Evolutionary conservation across 2,888 invertebrate genomes (phyloP), one percentile per base, ranked within the genome.

Genomic region (Epsilonema sp.): DNA sequence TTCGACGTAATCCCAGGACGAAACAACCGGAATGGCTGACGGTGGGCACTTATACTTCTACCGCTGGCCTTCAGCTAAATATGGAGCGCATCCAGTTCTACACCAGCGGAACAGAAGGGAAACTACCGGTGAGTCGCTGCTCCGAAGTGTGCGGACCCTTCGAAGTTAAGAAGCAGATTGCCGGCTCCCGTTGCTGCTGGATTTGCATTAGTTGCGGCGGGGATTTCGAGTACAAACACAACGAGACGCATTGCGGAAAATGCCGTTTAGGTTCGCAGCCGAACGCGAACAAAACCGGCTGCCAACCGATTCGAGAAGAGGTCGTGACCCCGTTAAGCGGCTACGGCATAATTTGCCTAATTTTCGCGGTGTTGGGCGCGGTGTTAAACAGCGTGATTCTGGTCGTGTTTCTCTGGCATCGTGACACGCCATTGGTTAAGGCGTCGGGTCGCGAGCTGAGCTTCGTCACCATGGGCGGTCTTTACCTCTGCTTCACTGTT

Each of bases 151-250:
- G 90, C 65, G 78, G 78, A 58, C 72, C 76, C 48, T 86, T 85
- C 1, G 85, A 89, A 68, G 86, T 85, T 50, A 85, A 83, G 71
- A 81, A 82, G 66, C 84, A 84, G 67, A 80, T 85, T 41, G 85
- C 85, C 65, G 86, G 85, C 0, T 85, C 86, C 67, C 82, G 80
- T 65, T 86, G 86, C 67, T 87, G 86, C 66, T 87, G 86, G 85
- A 84, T 84, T 65, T 87, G 86, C 69, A 80, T 81, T 5, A 13
- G 16, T n/a, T 45, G 46, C 44, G 8, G 5, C n/a, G n/a, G n/a
- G n/a, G 13, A 16, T 16, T 44, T 25, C 36, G 13, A 44, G 26
- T n/a, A 13, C 36, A 26, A 19, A 5, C 3, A 20, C 44, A 44
- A 44, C 38, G 83, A 82, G 65, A 85, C 82, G 0, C 79, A 80